Evolutionary conservation across 2,888 invertebrate genomes (phyloP).

Genomic region (Drosophila kuntzei): DNA sequence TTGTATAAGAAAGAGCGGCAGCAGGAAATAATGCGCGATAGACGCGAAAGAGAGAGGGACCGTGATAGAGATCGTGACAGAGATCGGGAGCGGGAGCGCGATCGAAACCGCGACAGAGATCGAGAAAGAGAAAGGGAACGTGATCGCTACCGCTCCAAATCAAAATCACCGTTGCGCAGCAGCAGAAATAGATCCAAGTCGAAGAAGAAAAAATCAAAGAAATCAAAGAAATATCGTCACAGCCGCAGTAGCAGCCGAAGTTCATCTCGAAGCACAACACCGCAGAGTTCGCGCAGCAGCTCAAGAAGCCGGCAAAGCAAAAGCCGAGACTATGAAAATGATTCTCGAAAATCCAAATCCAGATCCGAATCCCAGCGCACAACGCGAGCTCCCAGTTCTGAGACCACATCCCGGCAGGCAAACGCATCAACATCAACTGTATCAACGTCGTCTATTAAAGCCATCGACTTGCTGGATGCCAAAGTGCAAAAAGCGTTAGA

Average conservation of each 20-base stretch:
- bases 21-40: constrained; percentile 60
- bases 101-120: constrained; percentile 53
- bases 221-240: constrained; percentile 75
- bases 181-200: constrained; percentile 66
- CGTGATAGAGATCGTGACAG: constrained; percentile 58
- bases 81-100: constrained; percentile 52
- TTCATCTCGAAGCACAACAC: constrained; percentile 57
- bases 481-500: constrained; percentile 87
- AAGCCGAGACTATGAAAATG: constrained; percentile 57
- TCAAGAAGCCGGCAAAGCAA: constrained; percentile 72
- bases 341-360: constrained; percentile 70
- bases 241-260: constrained; percentile 80
- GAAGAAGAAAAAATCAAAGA: constrained; percentile 82
- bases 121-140: constrained; percentile 65
- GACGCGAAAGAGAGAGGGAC: constrained; percentile 59
- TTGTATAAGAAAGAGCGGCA: not conserved
- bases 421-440: constrained; percentile 5
- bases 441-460: constrained; percentile 44
- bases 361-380: constrained; percentile 63
- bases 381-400: constrained; percentile 70
- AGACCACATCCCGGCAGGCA: constrained; percentile 62
- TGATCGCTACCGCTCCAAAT: constrained; percentile 73
- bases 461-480: constrained; percentile 72
- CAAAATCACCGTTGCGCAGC: constrained; percentile 57
- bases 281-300: constrained; percentile 61